Base-by-base conservation (phyloP, 2,888 invertebrate species). In the Apamea anceps region DNA sequence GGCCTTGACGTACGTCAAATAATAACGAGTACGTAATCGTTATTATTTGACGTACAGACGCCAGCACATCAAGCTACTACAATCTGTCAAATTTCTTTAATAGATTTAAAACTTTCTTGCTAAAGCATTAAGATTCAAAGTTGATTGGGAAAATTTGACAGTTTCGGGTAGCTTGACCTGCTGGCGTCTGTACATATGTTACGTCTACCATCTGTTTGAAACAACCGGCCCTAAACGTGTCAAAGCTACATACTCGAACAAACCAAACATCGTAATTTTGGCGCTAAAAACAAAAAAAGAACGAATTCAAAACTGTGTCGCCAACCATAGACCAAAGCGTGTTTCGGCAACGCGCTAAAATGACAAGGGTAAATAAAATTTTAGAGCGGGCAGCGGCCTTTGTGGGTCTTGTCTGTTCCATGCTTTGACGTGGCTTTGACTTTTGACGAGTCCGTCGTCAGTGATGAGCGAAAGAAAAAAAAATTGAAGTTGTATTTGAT, bases 311-410 rank as follows among this genome's bases (percentile, higher is more conserved):
- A 81, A 25, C 54, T 37, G 13, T 80, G 32, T 65, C 7, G 45
- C 32, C 71, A 54, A 21, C 45, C 45, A 51, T 72, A 73, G 65
- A 51, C 10, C n/a, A 8, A 76, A 86, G 51, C 74, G 70, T 62
- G 67, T 80, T 28, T 45, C 37, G 54, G 13, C 25, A 78, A 54
- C 45, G 12, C 18, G 62, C 12, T 42, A 70, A 83, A 78, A 70
- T 72, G 45, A 74, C 63, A 75, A 45, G 57, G 10, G 67, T 68
- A 81, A 77, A 79, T 72, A 80, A 88, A 37, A 74, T 74, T 78
- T 75, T 72, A 15, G 32, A n/a, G 15, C 57, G 57, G 72, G 71
- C 15, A 81, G 45, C 25, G 8, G 42, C 63, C 74, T 84, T 86
- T 84, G 77, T 88, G 67, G 37, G 15, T 54, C 32, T 68, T 77